Evolutionary conservation across 2,888 invertebrate genomes (phyloP).

Genomic region (Lomographa bimaculata): DNA sequence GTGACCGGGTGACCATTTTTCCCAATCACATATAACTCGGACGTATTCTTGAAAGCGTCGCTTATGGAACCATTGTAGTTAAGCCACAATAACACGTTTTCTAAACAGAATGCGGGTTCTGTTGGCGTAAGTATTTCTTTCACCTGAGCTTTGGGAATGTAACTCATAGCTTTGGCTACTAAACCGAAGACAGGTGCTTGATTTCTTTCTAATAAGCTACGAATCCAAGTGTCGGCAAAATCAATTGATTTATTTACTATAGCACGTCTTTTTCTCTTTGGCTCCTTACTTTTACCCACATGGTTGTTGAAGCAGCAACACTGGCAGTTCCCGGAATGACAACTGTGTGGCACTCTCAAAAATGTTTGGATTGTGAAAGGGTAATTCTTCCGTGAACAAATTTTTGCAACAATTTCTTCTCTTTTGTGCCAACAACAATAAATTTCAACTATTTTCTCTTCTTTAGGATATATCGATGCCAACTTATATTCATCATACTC

Average conservation of each 20-base stretch:
- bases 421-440: constrained; percentile 48
- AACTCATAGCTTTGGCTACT: constrained; percentile 18
- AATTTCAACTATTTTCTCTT: constrained; percentile 5
- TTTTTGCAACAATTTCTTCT: constrained; percentile 20
- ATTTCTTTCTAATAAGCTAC: constrained; percentile 4
- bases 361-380: constrained; percentile 9
- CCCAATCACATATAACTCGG: constrained; percentile 30
- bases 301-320: constrained; percentile 37
- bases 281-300: background rate
- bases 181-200: background rate
- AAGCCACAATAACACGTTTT: constrained; percentile 10
- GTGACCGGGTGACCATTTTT: constrained; percentile 22
- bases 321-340: constrained; percentile 29
- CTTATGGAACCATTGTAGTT: constrained; percentile 6
- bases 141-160: constrained; percentile 5
- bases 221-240: constrained; percentile 1
- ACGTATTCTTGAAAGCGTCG: background rate
- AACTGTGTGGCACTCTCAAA: constrained; percentile 35
- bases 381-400: constrained; percentile 6
- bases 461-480: constrained; percentile 9
- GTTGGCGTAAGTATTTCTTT: background rate
- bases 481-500: constrained; percentile 6
- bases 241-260: constrained; percentile 3
- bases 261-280: background rate
- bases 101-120: constrained; percentile 9